Conservation (phyloP, 2,888 invertebrate genomes). For the Tipula unca region DNA sequence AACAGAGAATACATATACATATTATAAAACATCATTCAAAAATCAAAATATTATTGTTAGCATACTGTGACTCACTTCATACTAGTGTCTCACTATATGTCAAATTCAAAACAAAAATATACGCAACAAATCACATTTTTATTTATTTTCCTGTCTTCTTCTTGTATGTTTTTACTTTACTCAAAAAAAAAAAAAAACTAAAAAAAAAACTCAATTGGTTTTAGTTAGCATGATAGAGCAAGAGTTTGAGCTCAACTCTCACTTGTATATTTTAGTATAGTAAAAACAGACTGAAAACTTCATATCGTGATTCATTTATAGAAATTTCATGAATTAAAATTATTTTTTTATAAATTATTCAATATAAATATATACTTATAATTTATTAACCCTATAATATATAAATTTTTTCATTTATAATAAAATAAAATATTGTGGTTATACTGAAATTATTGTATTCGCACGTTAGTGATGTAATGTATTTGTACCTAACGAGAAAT, state of each 20-base stretch:
- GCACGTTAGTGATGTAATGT: neutral
- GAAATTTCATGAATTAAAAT: neutral
- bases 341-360: neutral
- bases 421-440: neutral
- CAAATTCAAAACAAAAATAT: neutral
- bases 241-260: neutral
- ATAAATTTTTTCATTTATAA: neutral
- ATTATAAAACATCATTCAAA: too few relatives aligned
- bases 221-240: neutral
- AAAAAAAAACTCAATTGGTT: neutral
- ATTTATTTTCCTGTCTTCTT: neutral
- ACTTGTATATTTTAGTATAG: neutral
- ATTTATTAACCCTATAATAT: neutral
- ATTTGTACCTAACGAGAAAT: neutral
- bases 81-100: neutral
- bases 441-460: neutral
- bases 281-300: neutral
- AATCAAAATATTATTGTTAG: neutral
- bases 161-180: neutral
- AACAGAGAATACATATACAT: constrained; percentile 14
- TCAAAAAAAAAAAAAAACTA: neutral
- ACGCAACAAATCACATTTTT: constrained; percentile 3
- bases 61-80: neutral
- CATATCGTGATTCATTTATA: neutral
- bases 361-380: neutral